Conservation (phyloP, 2,113 vertebrate species). For the Oreocharis arfaki region DNA sequence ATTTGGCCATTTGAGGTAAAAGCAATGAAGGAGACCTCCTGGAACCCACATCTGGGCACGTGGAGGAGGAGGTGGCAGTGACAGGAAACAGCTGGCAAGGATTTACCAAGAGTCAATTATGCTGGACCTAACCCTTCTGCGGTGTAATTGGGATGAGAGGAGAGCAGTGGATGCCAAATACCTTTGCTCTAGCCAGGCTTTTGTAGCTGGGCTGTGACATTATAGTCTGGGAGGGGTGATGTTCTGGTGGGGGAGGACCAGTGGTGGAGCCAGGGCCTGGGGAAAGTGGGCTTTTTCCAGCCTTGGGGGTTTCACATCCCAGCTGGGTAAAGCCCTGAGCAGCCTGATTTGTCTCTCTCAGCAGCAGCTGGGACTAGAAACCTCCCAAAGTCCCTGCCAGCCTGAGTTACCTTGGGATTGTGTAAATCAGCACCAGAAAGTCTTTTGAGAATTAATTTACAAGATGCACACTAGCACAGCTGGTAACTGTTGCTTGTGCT, state of each 20-base stretch:
- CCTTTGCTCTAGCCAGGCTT: not conserved
- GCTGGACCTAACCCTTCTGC: accelerated
- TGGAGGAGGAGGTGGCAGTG: not conserved
- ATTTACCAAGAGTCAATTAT: not conserved
- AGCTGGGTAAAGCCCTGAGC: not conserved
- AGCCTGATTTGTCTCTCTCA: not conserved
- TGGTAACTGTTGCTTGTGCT: not conserved
- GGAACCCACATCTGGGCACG: accelerated
- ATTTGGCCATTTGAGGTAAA: accelerated
- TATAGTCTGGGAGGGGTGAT: not conserved
- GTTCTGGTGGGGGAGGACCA: not conserved
- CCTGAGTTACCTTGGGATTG: not conserved
- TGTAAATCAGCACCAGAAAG: not conserved
- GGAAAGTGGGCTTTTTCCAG: accelerated
- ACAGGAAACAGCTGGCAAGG: accelerated
- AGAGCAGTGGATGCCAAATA: not conserved
- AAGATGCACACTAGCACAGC: not conserved
- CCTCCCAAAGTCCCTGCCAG: not conserved
- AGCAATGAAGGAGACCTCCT: not conserved
- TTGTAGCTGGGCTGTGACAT: not conserved
- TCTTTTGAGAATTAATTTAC: not conserved
- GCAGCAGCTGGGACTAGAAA: not conserved
- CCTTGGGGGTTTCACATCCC: not conserved
- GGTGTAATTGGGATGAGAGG: accelerated
- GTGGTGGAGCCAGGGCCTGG: accelerated